These are phyloP conservation scores for Tetheella fluctuosa DNA, from an alignment of 2,888 invertebrate species.

Conservation along the genomic window DNA sequence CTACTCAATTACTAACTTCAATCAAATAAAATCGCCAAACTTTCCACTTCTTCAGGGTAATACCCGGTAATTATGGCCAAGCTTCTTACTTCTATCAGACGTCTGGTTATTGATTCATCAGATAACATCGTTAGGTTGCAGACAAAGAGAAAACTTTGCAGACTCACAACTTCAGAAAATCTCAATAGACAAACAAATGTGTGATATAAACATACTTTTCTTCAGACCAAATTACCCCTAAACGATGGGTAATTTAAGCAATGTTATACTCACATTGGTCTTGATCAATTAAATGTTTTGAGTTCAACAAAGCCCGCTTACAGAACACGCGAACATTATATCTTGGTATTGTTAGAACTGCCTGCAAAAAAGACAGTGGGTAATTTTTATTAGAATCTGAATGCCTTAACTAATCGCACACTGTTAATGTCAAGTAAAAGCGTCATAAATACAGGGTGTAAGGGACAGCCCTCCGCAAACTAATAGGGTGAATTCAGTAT, in stretches of 20 bases:
- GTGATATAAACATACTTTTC: background rate
- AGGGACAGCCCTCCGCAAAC: too few species aligned
- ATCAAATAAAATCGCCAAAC: slow-evolving; percentile 33
- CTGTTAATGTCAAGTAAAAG: too few species aligned
- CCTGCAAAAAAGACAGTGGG: background rate
- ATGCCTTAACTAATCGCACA: background rate
- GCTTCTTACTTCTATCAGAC: slow-evolving; percentile 25
- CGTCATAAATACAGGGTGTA: too few species aligned
- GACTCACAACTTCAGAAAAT: background rate
- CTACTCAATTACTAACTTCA: slow-evolving; percentile 27
- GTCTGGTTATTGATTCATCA: slow-evolving; percentile 31
- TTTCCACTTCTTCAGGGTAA: slow-evolving; percentile 25
- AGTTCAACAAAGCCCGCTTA: background rate
- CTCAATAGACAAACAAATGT: background rate
- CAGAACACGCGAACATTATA: background rate
- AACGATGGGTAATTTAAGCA: background rate
- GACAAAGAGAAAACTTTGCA: slow-evolving; percentile 15
- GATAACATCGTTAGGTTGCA: slow-evolving; percentile 10
- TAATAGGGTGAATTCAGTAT: too few species aligned
- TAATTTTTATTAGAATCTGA: background rate
- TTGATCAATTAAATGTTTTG: background rate
- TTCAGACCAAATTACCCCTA: background rate
- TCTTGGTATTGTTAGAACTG: background rate
- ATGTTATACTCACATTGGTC: background rate
- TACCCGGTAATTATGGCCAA: slow-evolving; percentile 36